Evolutionary conservation across 2,113 vertebrate species (phyloP), one percentile per base, ranked within the genome.

Genomic region (Callionymus lyra): DNA sequence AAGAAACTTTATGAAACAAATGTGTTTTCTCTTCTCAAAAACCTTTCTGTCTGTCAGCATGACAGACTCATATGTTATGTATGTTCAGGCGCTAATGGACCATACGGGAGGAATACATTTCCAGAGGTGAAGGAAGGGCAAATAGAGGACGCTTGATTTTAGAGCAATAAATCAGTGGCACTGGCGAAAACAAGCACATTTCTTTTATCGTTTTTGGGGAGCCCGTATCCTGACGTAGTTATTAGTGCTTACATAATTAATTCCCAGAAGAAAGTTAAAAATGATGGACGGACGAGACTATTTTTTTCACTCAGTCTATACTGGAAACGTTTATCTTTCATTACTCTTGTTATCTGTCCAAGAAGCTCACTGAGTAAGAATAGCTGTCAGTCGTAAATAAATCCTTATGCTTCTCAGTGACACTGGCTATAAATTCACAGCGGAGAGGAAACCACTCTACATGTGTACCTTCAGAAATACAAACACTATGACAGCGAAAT

Each of bases 321-420:
- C 21, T 27, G 21, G 4, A 27, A 27, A 27, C 38, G 34, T 65
- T 44, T 36, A 37, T 12, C 34, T 34, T 54, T 51, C 44, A 56
- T 67, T 50, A 32, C 41, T 33, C 9, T 16, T 43, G 34, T 41
- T 49, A 49, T 41, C 33, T 40, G 41, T 34, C 14, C 36, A 37
- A 27, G 33, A 33, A 46, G 38, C 32, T 44, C 32, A 31, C 18
- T 49, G 33, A 41, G 39, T 47, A 11, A 39, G 31, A 53, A 44
- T 27, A 50, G 31, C 42, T 38, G 41, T 40, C 37, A 59, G 37
- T 19, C 53, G 50, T 64, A 63, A 59, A 49, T 63, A 43, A 51
- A 9, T 39, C 16, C 46, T 44, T 41, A n/a, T 37, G 34, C 34
- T 12, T 16, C 54, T 55, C 44, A 61, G 34, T 73, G 60, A 58